Evolutionary conservation across 2,888 invertebrate genomes (phyloP).

Genomic region (Pantelozetes paolii): DNA sequence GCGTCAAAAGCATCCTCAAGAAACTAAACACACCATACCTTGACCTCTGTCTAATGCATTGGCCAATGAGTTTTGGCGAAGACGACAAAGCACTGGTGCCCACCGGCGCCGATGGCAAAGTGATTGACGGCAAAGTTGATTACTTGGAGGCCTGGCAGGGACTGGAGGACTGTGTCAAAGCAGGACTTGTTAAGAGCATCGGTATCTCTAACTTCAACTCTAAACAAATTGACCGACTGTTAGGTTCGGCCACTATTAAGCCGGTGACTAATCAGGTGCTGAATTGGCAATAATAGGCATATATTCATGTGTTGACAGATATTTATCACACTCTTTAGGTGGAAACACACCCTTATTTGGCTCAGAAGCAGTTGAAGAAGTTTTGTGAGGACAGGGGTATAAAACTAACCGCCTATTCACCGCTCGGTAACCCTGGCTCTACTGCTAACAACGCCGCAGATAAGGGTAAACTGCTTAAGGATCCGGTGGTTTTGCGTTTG

Average conservation of each 20-base stretch:
- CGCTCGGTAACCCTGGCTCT: constrained; percentile 69
- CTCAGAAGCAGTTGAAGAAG: constrained; percentile 60
- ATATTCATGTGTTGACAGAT: background rate
- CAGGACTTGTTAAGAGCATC: constrained; percentile 66
- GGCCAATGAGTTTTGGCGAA: constrained; percentile 72
- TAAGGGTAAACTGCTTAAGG: constrained; percentile 60
- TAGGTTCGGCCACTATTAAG: constrained; percentile 57
- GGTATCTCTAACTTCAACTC: constrained; percentile 80
- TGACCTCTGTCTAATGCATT: constrained; percentile 84
- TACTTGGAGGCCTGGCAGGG: constrained; percentile 62
- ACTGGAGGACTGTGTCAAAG: constrained; percentile 66
- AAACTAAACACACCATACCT: constrained; percentile 71
- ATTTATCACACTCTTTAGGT: constrained; percentile 50
- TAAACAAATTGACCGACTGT: constrained; percentile 64
- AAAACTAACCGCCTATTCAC: constrained; percentile 70
- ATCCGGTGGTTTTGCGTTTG: constrained; percentile 61
- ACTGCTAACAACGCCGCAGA: constrained; percentile 55
- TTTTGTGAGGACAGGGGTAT: constrained; percentile 63
- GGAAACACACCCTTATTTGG: constrained; percentile 73
- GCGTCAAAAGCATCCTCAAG: constrained; percentile 64
- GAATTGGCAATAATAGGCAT: background rate
- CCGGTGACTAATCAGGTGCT: constrained; percentile 49
- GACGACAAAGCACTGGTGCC: constrained; percentile 48
- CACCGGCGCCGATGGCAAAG: constrained; percentile 60
- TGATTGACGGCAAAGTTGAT: constrained; percentile 65